Conservation (phyloP, 1,140 invertebrate genomes). For the Neocloeon triangulifer region DNA sequence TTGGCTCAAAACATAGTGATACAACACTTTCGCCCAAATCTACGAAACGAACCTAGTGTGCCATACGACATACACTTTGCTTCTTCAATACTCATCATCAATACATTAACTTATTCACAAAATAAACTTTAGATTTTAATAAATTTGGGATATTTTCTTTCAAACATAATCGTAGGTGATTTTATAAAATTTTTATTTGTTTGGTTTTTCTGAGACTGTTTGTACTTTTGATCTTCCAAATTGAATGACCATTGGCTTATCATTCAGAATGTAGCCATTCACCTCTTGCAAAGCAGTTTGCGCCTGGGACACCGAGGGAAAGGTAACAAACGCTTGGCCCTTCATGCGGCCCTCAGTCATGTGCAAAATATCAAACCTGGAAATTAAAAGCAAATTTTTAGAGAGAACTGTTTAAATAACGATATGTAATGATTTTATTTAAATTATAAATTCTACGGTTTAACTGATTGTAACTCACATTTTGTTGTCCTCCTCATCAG, state of each 20-base stretch:
- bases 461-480: conserved; percentile 21
- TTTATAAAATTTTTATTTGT: conserved; percentile 13
- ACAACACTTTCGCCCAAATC: too few species aligned
- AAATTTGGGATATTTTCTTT: too few species aligned
- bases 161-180: too few species aligned
- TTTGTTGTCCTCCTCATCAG: conserved; percentile 22
- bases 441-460: too few species aligned
- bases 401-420: background rate
- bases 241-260: conserved; percentile 77
- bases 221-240: conserved; percentile 50
- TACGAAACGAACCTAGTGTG: too few species aligned
- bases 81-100: too few species aligned
- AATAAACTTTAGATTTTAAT: too few species aligned
- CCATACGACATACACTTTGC: too few species aligned
- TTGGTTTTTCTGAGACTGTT: conserved; percentile 35
- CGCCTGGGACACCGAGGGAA: conserved; percentile 45
- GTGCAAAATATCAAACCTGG: conserved; percentile 60
- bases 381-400: conserved; percentile 9
- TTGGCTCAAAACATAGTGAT: too few species aligned
- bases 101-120: too few species aligned
- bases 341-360: conserved; percentile 94
- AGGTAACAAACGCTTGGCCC: conserved; percentile 80
- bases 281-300: conserved; percentile 57
- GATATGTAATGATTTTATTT: too few species aligned
- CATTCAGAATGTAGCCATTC: conserved; percentile 70